Evolutionary conservation across 2,113 vertebrate genomes (phyloP), one percentile per base, ranked within the genome.

Genomic region (Ramphastos sulfuratus): DNA sequence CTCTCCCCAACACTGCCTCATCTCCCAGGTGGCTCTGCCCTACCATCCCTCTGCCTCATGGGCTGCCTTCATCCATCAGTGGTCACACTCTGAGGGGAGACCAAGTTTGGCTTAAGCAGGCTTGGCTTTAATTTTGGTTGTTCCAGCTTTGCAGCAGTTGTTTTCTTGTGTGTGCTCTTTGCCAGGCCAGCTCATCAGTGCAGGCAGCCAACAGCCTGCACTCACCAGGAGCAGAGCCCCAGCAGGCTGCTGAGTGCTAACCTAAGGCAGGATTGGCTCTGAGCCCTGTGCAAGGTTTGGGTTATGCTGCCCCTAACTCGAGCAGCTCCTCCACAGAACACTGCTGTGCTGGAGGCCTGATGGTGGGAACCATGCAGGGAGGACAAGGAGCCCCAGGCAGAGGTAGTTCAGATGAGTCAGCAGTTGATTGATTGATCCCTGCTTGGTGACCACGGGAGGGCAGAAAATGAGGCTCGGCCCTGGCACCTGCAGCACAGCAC

Each of bases 161-260:
- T 66, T 76, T 71, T 58, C 55, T 60, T 18, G 23, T 52, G 25
- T 66, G 59, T 10, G 39, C 61, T 44, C 1, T 55, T 42, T 31
- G 60, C 52, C 60, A 30, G 37, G 7, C 52, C 6, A 63, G 78
- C 63, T 72, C 59, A 27, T 13, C 59, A 44, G 11, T 70, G 58
- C 0, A 59, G 70, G 6, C 31, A 82, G 67, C 71, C 71, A 0
- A 37, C 21, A 24, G 25, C 50, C 4, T 2, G 0, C 9, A 8
- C 15, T 17, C 54, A 2, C 37, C 27, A 25, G 30, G 50, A 39
- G 42, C 10, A 24, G 59, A 11, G 67, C 59, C 54, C 59, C 78
- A 31, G 50, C 21, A 31, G 74, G 60, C 6, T 64, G 79, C 2
- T 6, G 3, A 20, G 67, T 4, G 15, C 77, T 89, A 80, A 2